Conservation (phyloP, 1,140 invertebrate genomes). For the Euura lappo region DNA sequence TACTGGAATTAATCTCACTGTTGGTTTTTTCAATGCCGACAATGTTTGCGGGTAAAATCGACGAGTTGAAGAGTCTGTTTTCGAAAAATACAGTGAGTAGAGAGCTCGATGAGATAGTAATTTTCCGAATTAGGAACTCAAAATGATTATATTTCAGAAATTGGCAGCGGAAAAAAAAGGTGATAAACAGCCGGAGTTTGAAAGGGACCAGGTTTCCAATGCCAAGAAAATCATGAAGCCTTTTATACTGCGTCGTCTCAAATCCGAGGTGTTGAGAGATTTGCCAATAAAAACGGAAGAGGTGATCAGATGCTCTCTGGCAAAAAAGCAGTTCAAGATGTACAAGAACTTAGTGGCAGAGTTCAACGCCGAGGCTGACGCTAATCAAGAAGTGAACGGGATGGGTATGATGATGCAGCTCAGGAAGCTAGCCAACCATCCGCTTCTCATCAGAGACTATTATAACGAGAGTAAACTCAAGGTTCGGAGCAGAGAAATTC, state of each 20-base stretch:
- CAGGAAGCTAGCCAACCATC: conserved; percentile 89
- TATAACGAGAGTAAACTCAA: conserved; percentile 76
- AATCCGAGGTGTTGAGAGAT: conserved; percentile 83
- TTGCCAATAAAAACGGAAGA: conserved; percentile 81
- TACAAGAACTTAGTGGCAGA: conserved; percentile 79
- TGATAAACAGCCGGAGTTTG: conserved; percentile 76
- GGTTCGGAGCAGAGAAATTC: conserved; percentile 28
- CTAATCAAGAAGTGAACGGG: conserved; percentile 66
- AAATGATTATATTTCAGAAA: conserved; percentile 43
- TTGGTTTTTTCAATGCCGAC: conserved; percentile 96
- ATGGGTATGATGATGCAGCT: conserved; percentile 88
- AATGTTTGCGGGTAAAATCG: conserved; percentile 88
- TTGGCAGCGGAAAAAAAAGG: conserved; percentile 54
- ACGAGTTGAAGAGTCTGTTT: conserved; percentile 88
- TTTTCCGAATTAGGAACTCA: conserved; percentile 15
- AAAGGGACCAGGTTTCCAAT: conserved; percentile 86
- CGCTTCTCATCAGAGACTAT: conserved; percentile 78
- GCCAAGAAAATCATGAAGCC: conserved; percentile 96
- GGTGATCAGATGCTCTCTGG: conserved; percentile 71
- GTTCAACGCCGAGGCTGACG: conserved; percentile 71
- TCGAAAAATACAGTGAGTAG: conserved; percentile 69
- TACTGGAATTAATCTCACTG: conserved; percentile 94
- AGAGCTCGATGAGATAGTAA: neutral
- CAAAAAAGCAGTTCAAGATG: conserved; percentile 71
- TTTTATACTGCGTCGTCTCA: conserved; percentile 91